phyloP scores from a whole-genome alignment of 2,888 invertebrate species.

The Nesidiocoris tenuis region DNA sequence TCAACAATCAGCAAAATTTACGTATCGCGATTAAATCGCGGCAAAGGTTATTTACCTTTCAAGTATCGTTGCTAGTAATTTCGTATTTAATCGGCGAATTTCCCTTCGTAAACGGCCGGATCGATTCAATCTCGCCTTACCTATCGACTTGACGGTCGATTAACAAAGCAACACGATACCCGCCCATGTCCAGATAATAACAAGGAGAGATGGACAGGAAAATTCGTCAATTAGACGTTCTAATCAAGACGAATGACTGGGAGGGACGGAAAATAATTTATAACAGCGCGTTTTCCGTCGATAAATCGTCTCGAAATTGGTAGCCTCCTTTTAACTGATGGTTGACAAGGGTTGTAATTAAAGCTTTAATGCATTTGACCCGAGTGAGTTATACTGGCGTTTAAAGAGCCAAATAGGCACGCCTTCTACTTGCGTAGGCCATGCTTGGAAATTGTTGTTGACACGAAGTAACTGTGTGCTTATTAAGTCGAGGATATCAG shows the following conservation, averaged over 20 bases:
- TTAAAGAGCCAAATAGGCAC: conserved; percentile 11
- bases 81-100: too few relatives aligned
- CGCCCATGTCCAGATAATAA: not conserved
- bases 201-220: conserved; percentile 4
- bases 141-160: not conserved
- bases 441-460: conserved; percentile 23
- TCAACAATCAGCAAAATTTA: too few relatives aligned
- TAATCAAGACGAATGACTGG: conserved; percentile 22
- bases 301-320: conserved; percentile 22
- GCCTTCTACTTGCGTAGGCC: conserved; percentile 19
- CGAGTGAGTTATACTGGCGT: conserved; percentile 18
- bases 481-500: too few relatives aligned
- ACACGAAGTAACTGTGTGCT: too few relatives aligned
- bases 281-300: conserved; percentile 7
- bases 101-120: too few relatives aligned
- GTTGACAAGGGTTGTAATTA: conserved; percentile 33
- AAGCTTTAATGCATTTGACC: conserved; percentile 31
- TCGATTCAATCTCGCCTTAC: not conserved
- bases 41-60: too few relatives aligned
- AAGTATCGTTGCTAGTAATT: too few relatives aligned
- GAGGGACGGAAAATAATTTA: conserved; percentile 26
- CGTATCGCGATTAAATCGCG: too few relatives aligned
- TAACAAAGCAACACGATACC: not conserved
- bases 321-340: conserved; percentile 15
- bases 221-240: conserved; percentile 16